Base-by-base conservation (phyloP, 1,140 invertebrate species). In the Proctacanthus coquilletti region DNA sequence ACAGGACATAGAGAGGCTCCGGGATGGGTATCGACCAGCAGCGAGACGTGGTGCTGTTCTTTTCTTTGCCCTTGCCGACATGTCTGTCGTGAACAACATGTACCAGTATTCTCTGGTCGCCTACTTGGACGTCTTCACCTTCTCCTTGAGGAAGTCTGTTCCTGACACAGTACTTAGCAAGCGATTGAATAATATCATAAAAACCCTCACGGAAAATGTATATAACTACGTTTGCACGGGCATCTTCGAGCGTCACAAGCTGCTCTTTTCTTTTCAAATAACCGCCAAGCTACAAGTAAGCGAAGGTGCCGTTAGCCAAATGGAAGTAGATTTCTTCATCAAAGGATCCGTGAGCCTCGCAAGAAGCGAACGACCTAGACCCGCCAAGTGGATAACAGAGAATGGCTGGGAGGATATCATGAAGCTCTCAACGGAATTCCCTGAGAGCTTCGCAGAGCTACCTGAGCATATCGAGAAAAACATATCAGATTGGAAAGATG, bases 231-330 rank as follows among this genome's bases (percentile, higher is more conserved):
- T 84, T 1, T 92, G 86, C 46, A 88, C 81, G 23, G 85, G 83
- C 34, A 84, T 93, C 41, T 92, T 92, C 53, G 84, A 92, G 54
- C 74, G 77, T 34, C 84, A 94, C 61, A 93, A 93, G 54, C 56
- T 93, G 21, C 61, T 93, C 10, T 91, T 80, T 56, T 89, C 87
- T 0, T 87, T 93, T 57, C 82, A 88, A 74, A 88, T 92, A 53
- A 77, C 84, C 33, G 73, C 77, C 3, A 85, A 82, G 53, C 60
- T 93, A 38, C 72, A 89, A 50, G 71, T 79, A 49, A 77, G 74
- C 49, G 58, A 70, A 17, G 68, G 61, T 0, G 46, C 63, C 9
- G 54, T 92, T 1, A 63, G 50, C 2, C 80, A 84, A 47, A 50
- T 63, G 3, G 74, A 92, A 51, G 50, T 93, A n/a, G 80, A 91